Percentiles rank a stretch among this genome's conserved stretches.
phyloP scores from a whole-genome alignment of 1,140 invertebrate species.

The Rhizoglyphus robini region DNA sequence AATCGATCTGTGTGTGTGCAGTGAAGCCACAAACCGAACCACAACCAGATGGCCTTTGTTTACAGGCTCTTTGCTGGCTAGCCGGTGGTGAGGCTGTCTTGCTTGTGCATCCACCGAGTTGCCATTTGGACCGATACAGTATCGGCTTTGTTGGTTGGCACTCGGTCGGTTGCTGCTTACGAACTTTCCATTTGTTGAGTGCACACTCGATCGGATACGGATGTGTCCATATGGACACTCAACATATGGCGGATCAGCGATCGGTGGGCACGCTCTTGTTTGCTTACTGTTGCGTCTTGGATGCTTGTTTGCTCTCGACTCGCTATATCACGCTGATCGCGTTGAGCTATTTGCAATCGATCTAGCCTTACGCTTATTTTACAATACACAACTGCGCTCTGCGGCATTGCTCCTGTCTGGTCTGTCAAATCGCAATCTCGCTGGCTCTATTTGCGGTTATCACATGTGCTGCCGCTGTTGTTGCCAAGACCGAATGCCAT shows the following conservation, averaged over 20 bases:
- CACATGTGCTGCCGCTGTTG: not conserved
- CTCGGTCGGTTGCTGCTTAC: no score
- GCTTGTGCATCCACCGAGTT: no score
- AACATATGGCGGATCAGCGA: not conserved
- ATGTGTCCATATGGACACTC: not conserved
- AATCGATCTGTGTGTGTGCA: not conserved
- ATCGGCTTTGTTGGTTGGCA: no score
- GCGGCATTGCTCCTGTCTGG: no score
- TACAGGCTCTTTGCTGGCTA: no score
- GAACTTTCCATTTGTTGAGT: no score
- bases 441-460: not conserved
- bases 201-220: not conserved
- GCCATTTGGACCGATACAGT: no score
- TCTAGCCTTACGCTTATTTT: no score
- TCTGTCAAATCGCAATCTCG: not conserved
- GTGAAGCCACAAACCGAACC: not conserved
- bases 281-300: not conserved
- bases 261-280: not conserved
- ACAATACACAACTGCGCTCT: no score
- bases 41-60: not conserved
- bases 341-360: no score
- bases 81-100: no score
- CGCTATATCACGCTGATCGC: not conserved
- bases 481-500: not conserved
- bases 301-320: not conserved